A percentile compares a stretch with the other conserved stretches of the same genome.
phyloP scores from a whole-genome alignment of 2,888 invertebrate genomes.

The Euclidia mi region DNA sequence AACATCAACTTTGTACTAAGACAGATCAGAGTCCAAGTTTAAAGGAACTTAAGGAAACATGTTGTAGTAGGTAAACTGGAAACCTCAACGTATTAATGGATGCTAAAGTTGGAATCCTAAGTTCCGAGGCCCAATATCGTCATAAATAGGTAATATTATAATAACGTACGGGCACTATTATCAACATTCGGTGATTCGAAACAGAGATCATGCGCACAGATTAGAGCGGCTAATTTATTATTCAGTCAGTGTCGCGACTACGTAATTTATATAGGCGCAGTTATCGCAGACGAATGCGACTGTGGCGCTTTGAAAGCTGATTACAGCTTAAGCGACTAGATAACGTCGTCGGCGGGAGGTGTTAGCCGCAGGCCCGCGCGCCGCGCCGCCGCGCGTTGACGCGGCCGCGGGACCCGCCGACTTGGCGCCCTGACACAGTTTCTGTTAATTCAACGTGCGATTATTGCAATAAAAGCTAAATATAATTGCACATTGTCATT shows the following conservation, averaged over 20 bases:
- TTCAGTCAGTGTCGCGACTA: constrained; percentile 60
- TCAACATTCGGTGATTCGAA: constrained; percentile 57
- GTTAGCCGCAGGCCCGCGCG: constrained; percentile 39
- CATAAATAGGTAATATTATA: constrained; percentile 44
- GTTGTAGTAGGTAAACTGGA: constrained; percentile 25
- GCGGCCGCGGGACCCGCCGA: too few species aligned
- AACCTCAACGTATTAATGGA: constrained; percentile 40
- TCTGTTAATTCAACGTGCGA: constrained; percentile 73
- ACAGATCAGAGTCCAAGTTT: constrained; percentile 1
- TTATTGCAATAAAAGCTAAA: constrained; percentile 79
- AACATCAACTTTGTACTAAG: constrained; percentile 11
- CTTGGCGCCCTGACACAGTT: constrained; percentile 74
- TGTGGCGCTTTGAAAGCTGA: constrained; percentile 60
- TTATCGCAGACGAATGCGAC: constrained; percentile 63
- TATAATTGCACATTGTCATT: constrained; percentile 84
- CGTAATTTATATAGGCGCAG: constrained; percentile 62
- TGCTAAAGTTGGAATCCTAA: constrained; percentile 32
- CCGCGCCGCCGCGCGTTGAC: constrained; percentile 15
- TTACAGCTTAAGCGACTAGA: constrained; percentile 56
- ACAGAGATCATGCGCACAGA: constrained; percentile 58
- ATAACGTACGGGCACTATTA: constrained; percentile 56
- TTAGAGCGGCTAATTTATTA: constrained; percentile 62
- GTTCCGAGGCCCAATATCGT: constrained; percentile 29
- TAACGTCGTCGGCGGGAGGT: constrained; percentile 54
- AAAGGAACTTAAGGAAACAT: constrained; percentile 8